Evolutionary conservation across 2,797 vertebrate genomes (phyloP).

Genomic region (Pterois miles): DNA sequence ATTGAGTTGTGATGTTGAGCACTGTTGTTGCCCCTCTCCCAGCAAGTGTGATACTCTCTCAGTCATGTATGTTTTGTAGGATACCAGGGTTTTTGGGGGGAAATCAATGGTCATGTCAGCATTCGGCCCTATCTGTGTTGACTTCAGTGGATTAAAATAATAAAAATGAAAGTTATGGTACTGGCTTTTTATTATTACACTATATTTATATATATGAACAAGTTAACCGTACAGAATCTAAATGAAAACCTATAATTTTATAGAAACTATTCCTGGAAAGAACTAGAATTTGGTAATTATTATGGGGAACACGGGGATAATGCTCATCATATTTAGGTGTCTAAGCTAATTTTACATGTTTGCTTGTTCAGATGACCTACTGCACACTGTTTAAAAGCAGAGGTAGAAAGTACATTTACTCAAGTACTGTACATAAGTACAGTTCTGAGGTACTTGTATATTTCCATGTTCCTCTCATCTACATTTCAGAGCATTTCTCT

Average conservation of each 20-base stretch:
- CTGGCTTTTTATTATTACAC: conserved; percentile 6
- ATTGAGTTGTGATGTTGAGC: conserved; percentile 69
- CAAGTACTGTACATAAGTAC: not conserved
- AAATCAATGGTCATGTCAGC: conserved; percentile 67
- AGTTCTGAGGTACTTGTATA: not conserved
- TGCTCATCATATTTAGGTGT: not conserved
- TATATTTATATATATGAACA: not conserved
- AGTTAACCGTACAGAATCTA: not conserved
- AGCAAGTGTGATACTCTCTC: conserved; percentile 71
- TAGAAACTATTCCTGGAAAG: not conserved
- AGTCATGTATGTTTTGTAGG: conserved; percentile 79
- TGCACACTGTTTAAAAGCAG: not conserved
- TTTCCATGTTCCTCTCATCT: not conserved
- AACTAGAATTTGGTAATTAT: not conserved
- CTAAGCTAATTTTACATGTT: not conserved
- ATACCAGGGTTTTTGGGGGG: conserved; percentile 58
- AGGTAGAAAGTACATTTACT: not conserved
- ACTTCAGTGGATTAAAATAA: conserved; percentile 82
- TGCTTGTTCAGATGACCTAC: not conserved
- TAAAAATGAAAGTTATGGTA: conserved; percentile 48
- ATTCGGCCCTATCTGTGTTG: conserved; percentile 78
- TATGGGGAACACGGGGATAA: not conserved
- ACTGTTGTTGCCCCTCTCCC: conserved; percentile 71
- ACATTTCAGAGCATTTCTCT: not conserved
- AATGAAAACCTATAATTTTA: not conserved